Base-by-base conservation (phyloP, 2,888 invertebrate species). In the Meta bourneti region DNA sequence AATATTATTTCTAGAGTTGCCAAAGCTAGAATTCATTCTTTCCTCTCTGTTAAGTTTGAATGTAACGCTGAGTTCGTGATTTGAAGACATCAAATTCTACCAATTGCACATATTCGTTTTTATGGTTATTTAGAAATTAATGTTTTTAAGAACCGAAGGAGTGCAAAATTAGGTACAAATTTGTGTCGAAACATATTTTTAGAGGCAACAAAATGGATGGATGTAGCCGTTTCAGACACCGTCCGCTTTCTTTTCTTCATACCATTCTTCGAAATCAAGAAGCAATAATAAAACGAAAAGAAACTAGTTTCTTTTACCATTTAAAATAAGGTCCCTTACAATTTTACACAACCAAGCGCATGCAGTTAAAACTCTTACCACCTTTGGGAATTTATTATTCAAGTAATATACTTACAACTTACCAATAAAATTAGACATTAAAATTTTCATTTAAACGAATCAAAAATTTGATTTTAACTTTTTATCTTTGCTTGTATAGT, bases 61-160 rank as follows among this genome's bases (percentile, higher is more conserved):
- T 84, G 84, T 61, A 74, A 72, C 74, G n/a, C 52, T 72, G 20
- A 71, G 74, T 83, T 83, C 83, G 83, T 74, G 83, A 72, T 61
- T 78, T 52, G 83, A 83, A 83, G 51, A 13, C 20, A 74, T 72
- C 83, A 51, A 16, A 72, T 61, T 20, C 75, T 11, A 74, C 16
- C 75, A 54, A 84, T 84, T 75, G 54, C 54, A 75, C 61, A 61
- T 74, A 84, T 84, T 84, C 84, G 74, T 75, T 84, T 82, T 84
- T 84, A 84, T 84, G 82, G 48, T 48, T 75, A 48, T 84, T 51
- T 74, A 72, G 20, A 84, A 84, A 84, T 74, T 74, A 84, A 72
- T 71, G 83, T 83, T 83, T 72, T 83, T 83, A 83, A 75, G 84
- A 61, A 16, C 61, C 74, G 48, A 49, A 61, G 74, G 74, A 19